A percentile compares a stretch with the other conserved stretches of the same genome.
phyloP scores from a whole-genome alignment of 2,797 vertebrate genomes.

The Micrastur ruficollis region DNA sequence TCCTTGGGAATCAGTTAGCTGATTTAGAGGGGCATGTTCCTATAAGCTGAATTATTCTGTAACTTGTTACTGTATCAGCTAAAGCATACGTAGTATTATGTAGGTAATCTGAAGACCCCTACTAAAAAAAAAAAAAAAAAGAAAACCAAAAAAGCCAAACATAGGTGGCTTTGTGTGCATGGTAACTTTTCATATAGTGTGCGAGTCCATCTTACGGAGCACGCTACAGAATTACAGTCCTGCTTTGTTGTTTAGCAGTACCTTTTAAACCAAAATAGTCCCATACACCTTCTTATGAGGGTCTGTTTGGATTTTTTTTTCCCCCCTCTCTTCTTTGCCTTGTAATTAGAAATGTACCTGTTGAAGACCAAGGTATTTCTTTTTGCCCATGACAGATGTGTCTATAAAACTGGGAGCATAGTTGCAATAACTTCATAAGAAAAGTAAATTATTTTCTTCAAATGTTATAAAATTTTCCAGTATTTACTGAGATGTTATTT shows the following conservation, averaged over 20 bases:
- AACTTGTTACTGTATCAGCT: not conserved
- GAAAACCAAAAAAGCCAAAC: not conserved
- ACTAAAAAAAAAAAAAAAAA: not conserved
- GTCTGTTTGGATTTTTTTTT: not conserved
- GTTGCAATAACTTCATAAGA: not conserved
- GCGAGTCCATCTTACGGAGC: rapidly evolving
- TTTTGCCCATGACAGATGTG: not conserved
- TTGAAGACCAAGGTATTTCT: not conserved
- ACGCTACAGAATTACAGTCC: not conserved
- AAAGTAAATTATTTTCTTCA: not conserved
- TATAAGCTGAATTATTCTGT: not conserved
- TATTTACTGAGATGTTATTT: not conserved
- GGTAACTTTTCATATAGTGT: not conserved
- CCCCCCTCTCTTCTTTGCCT: not conserved
- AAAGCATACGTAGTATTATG: not conserved
- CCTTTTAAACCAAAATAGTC: not conserved
- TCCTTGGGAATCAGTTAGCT: not conserved
- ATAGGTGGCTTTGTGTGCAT: not conserved
- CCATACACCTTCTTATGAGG: not conserved
- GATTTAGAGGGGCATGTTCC: not conserved
- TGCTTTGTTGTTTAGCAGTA: not conserved
- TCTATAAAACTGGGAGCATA: not conserved
- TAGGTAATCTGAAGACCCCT: not conserved
- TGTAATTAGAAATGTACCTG: not conserved
- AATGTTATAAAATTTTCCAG: not conserved